phyloP scores from a whole-genome alignment of 2,113 vertebrate species.

The Excalfactoria chinensis region DNA sequence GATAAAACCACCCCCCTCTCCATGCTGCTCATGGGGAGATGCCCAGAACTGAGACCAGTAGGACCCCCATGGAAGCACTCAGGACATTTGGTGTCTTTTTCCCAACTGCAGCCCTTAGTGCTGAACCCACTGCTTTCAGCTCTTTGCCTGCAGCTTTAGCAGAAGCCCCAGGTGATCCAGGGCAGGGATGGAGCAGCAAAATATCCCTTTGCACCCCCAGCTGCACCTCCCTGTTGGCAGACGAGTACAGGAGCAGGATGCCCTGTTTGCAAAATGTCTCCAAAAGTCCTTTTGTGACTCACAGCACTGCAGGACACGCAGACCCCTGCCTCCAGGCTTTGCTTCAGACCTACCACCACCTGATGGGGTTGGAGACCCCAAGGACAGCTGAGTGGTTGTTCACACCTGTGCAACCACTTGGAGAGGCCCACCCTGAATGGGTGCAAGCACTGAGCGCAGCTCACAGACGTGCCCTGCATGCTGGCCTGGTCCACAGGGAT shows the following conservation, averaged over 20 bases:
- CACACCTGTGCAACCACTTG: neutral
- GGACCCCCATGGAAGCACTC: neutral
- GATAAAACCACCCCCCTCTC: rapidly evolving
- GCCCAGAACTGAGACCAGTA: neutral
- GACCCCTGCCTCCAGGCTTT: neutral
- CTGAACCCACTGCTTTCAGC: neutral
- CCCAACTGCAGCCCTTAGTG: neutral
- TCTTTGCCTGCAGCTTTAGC: neutral
- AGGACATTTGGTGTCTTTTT: neutral
- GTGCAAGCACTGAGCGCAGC: neutral
- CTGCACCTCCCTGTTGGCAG: neutral
- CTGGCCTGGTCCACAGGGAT: neutral
- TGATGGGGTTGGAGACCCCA: rapidly evolving
- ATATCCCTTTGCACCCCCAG: neutral
- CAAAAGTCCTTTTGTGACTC: neutral
- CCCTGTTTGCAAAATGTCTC: neutral
- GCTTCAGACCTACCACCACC: neutral
- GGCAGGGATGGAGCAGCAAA: neutral
- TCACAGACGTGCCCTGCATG: neutral
- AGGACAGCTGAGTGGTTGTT: neutral
- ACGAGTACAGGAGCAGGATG: neutral
- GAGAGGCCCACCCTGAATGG: neutral
- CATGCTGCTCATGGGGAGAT: neutral
- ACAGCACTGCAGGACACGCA: rapidly evolving
- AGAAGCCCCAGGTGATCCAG: neutral